Evolutionary conservation across 2,113 vertebrate genomes (phyloP).

Genomic region (Pseudorhombus dupliciocellatus): DNA sequence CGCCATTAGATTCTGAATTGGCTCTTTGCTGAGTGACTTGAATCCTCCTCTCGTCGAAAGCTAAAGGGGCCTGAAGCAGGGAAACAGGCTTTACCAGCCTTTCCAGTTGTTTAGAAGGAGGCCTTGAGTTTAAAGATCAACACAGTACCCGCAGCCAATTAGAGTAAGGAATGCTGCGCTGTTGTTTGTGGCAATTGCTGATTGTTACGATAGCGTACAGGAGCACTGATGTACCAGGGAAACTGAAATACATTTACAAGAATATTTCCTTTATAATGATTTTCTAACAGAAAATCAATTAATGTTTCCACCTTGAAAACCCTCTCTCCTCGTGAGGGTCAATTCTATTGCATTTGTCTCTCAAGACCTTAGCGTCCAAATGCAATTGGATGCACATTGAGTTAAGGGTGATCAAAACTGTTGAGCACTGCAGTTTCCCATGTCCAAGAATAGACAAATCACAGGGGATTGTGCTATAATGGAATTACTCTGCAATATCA

Average conservation of each 20-base stretch:
- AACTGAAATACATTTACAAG: conserved; percentile 11
- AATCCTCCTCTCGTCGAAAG: conserved; percentile 14
- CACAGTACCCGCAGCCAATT: conserved; percentile 35
- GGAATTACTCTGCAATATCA: conserved; percentile 49
- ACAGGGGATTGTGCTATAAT: conserved; percentile 43
- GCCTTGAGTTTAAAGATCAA: conserved; percentile 53
- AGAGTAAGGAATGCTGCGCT: conserved; percentile 50
- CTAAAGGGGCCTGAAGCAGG: conserved; percentile 11
- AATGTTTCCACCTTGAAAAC: conserved; percentile 9
- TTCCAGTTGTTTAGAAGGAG: conserved; percentile 42
- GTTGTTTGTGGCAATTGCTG: conserved; percentile 43
- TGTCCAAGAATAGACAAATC: conserved; percentile 47
- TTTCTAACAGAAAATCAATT: conserved; percentile 11
- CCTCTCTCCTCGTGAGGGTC: conserved; percentile 43
- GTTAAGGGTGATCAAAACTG: conserved; percentile 62
- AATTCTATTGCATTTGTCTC: conserved; percentile 14
- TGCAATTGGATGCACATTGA: conserved; percentile 57
- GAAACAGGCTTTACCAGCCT: conserved; percentile 59
- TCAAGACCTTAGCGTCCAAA: conserved; percentile 43
- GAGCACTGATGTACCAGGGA: conserved; percentile 13
- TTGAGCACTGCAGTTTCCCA: conserved; percentile 49
- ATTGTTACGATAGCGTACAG: conserved; percentile 40
- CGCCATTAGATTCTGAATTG: conserved; percentile 34
- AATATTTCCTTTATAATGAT: neutral
- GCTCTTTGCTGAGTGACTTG: conserved; percentile 16